Evolutionary conservation across 2,113 vertebrate species (phyloP).

Genomic region (Heptranchias perlo): DNA sequence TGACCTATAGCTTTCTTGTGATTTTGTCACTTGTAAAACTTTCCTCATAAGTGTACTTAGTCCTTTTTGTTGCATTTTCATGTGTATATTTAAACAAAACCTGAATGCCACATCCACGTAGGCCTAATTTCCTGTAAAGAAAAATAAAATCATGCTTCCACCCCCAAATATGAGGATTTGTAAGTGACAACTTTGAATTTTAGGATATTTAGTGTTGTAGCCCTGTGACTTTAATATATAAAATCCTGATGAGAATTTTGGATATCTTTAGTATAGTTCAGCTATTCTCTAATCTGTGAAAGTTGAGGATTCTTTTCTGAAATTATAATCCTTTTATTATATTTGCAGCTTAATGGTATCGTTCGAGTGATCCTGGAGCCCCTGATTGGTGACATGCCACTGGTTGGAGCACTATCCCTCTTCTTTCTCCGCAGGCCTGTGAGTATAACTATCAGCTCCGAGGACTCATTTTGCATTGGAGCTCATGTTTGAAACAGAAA

Average conservation of each 20-base stretch:
- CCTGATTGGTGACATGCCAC: slow-evolving; percentile 87
- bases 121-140: not conserved
- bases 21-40: not conserved
- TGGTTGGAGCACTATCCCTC: slow-evolving; percentile 83
- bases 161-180: not conserved
- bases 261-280: not conserved
- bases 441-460: slow-evolving; percentile 49
- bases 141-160: not conserved
- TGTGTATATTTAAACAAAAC: not conserved
- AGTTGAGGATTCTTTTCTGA: not conserved
- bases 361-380: slow-evolving; percentile 93
- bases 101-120: not conserved
- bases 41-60: not conserved
- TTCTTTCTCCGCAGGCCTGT: slow-evolving; percentile 95
- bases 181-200: not conserved
- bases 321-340: slow-evolving; percentile 39
- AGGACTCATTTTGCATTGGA: not conserved
- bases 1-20: not conserved
- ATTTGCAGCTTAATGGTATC: slow-evolving; percentile 79
- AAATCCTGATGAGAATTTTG: not conserved
- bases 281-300: not conserved
- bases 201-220: not conserved
- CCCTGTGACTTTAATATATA: not conserved
- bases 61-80: not conserved
- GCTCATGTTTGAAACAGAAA: not conserved